A percentile compares a stretch with the other conserved stretches of the same genome.
phyloP scores from a whole-genome alignment of 2,113 vertebrate species.

The Scortum barcoo region DNA sequence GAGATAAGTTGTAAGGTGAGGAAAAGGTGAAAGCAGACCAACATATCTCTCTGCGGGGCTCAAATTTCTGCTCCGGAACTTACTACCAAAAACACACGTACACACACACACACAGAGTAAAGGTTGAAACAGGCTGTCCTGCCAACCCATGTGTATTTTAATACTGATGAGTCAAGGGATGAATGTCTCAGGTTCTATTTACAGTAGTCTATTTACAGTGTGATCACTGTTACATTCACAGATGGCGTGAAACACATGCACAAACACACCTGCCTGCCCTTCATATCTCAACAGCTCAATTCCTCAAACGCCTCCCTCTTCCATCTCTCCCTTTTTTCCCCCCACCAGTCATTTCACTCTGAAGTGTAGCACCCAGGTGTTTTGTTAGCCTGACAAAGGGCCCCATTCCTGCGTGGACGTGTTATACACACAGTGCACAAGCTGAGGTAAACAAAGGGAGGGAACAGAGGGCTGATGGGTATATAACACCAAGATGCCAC shows the following conservation, averaged over 20 bases:
- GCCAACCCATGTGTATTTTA: constrained; percentile 57
- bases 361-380: constrained; percentile 70
- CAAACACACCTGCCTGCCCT: constrained; percentile 62
- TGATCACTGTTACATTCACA: constrained; percentile 45
- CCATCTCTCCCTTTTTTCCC: background rate
- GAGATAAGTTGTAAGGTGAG: constrained; percentile 52
- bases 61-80: constrained; percentile 33
- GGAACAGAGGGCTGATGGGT: constrained; percentile 14
- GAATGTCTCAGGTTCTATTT: constrained; percentile 64
- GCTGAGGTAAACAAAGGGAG: constrained; percentile 65
- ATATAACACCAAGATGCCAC: constrained; percentile 57
- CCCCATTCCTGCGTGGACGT: constrained; percentile 24
- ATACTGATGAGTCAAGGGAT: constrained; percentile 34
- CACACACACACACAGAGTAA: background rate
- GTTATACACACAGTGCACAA: constrained; percentile 55
- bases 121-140: constrained; percentile 23
- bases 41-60: constrained; percentile 33
- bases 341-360: constrained; percentile 9
- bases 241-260: background rate
- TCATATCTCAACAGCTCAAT: constrained; percentile 63
- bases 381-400: constrained; percentile 66
- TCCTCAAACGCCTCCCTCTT: constrained; percentile 38
- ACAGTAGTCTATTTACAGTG: constrained; percentile 67
- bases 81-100: constrained; percentile 12
- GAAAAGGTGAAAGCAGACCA: constrained; percentile 53